Percentiles rank a stretch among this genome's conserved stretches.
These are phyloP conservation scores for Hemithea aestivaria DNA, from an alignment of 2,888 invertebrate species.

Conservation along the genomic window DNA sequence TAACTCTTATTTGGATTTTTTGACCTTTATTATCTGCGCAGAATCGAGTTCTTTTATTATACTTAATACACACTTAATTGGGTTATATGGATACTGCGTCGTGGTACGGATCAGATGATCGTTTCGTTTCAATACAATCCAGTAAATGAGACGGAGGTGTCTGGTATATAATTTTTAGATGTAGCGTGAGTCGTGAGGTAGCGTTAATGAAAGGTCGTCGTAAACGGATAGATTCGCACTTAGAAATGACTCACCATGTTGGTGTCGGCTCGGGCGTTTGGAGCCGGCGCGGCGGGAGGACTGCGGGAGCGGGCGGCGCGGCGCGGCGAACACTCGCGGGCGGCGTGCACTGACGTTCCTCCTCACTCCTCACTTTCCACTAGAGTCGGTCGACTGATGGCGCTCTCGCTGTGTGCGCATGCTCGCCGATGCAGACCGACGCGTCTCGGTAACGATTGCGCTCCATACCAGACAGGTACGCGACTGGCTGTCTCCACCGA, in stretches of 20 bases:
- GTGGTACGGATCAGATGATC: slow-evolving; percentile 14
- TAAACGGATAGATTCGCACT: slow-evolving; percentile 70
- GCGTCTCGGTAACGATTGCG: slow-evolving; percentile 73
- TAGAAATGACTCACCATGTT: slow-evolving; percentile 75
- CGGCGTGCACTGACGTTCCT: slow-evolving; percentile 57
- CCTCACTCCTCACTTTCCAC: slow-evolving; percentile 65
- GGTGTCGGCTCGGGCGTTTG: slow-evolving; percentile 64
- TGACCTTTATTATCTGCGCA: slow-evolving; percentile 44
- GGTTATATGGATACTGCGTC: slow-evolving; percentile 33
- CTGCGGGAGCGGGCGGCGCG: slow-evolving; percentile 69
- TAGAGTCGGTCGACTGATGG: slow-evolving; percentile 49
- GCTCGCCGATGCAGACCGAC: slow-evolving; percentile 71
- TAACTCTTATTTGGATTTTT: slow-evolving; percentile 8
- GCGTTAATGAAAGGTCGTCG: slow-evolving; percentile 49
- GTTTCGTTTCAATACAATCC: slow-evolving; percentile 4
- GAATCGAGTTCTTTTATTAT: slow-evolving; percentile 41
- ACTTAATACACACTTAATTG: slow-evolving; percentile 44
- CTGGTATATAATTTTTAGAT: slow-evolving; percentile 27
- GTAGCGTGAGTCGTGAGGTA: slow-evolving; percentile 39
- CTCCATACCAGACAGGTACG: slow-evolving; percentile 63
- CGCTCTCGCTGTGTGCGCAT: slow-evolving; percentile 56
- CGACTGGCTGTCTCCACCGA: slow-evolving; percentile 72
- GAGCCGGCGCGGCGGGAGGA: slow-evolving; percentile 71
- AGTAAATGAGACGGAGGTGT: slow-evolving; percentile 14
- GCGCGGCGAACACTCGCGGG: slow-evolving; percentile 53